Conservation (phyloP, 2,113 vertebrate species). For the Oncorhynchus gorbuscha region DNA sequence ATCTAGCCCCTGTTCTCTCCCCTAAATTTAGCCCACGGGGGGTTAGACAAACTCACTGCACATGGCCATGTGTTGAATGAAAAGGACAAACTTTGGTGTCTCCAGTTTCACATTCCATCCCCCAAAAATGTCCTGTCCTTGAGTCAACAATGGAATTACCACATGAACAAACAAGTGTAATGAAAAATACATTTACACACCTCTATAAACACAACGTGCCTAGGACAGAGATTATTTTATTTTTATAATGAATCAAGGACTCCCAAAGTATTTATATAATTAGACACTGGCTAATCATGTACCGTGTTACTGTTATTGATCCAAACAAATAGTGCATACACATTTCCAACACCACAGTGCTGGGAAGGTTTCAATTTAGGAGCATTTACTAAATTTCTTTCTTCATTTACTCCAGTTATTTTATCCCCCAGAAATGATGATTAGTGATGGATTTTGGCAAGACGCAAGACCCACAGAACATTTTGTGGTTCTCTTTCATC, state of each 20-base stretch:
- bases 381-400: background rate
- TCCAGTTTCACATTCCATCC: conserved; percentile 52
- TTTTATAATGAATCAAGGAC: conserved; percentile 50
- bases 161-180: conserved; percentile 49
- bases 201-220: conserved; percentile 43
- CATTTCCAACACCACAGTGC: background rate
- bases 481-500: too few relatives aligned
- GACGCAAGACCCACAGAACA: too few relatives aligned
- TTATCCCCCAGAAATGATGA: too few relatives aligned
- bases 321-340: conserved; percentile 12
- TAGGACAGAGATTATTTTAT: conserved; percentile 51
- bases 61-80: conserved; percentile 48
- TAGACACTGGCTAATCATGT: conserved; percentile 48
- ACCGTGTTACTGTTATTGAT: conserved; percentile 16
- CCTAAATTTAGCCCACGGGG: conserved; percentile 23
- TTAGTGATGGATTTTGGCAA: too few relatives aligned
- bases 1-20: background rate
- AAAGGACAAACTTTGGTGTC: conserved; percentile 34
- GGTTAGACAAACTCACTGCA: conserved; percentile 51
- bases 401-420: background rate
- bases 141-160: conserved; percentile 39
- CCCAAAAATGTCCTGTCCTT: conserved; percentile 38
- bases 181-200: conserved; percentile 56
- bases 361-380: background rate
- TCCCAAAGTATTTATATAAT: conserved; percentile 44